phyloP scores from a whole-genome alignment of 1,140 invertebrate species.

The Gerris buenoi region DNA sequence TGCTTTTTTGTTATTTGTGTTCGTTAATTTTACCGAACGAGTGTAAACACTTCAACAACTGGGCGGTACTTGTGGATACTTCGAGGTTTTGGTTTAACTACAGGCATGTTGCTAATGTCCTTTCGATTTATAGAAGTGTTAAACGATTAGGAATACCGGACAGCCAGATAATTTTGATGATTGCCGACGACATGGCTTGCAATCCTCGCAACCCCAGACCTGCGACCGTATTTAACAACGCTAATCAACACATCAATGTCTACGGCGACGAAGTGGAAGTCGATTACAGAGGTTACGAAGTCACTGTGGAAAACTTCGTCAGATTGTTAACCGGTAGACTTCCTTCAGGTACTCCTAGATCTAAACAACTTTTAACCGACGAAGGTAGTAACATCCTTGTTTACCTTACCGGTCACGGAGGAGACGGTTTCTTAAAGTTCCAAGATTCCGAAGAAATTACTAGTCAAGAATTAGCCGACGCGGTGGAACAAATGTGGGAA shows the following conservation, averaged over 20 bases:
- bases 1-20: no score
- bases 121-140: constrained; percentile 95
- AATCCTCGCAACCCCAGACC: constrained; percentile 94
- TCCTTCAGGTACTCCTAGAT: constrained; percentile 77
- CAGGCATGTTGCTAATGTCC: constrained; percentile 94
- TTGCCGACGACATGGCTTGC: constrained; percentile 99
- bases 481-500: constrained; percentile 99
- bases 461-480: constrained; percentile 95
- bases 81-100: constrained; percentile 99
- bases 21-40: no score
- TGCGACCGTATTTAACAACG: constrained; percentile 97
- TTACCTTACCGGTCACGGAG: constrained; percentile 94
- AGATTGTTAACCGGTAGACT: constrained; percentile 83
- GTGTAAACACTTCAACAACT: constrained; percentile 84
- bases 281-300: constrained; percentile 96
- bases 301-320: constrained; percentile 98
- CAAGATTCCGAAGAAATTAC: constrained; percentile 99
- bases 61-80: constrained; percentile 96
- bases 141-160: constrained; percentile 95
- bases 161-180: constrained; percentile 91
- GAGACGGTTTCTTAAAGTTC: constrained; percentile 97
- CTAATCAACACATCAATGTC: constrained; percentile 94
- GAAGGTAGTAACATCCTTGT: constrained; percentile 94
- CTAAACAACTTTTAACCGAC: constrained; percentile 89
- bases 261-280: constrained; percentile 99